Conservation (phyloP, 2,113 vertebrate species). For the Pollimyrus isidori region DNA sequence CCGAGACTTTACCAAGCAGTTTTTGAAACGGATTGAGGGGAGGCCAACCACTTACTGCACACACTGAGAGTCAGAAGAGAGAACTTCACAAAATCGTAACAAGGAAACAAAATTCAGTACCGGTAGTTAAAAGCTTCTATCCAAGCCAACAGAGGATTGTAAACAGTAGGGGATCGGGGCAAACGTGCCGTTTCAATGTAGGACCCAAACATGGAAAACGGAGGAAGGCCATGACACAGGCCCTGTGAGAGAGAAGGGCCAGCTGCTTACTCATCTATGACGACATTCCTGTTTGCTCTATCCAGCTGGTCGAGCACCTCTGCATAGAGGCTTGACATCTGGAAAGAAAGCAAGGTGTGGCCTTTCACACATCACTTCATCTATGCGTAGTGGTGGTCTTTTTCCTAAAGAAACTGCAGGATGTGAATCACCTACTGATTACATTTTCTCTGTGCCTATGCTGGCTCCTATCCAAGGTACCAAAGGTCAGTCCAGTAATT, state of each 20-base stretch:
- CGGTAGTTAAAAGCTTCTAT: neutral
- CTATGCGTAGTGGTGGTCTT: neutral
- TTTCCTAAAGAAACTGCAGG: neutral
- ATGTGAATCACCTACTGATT: neutral
- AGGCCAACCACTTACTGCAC: neutral
- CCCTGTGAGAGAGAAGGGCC: too few relatives aligned
- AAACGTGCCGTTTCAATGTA: neutral
- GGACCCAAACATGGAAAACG: constrained; percentile 46
- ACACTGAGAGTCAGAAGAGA: neutral
- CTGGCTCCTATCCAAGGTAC: neutral
- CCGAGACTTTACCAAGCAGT: neutral
- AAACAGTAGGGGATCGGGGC: neutral
- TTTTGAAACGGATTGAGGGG: neutral
- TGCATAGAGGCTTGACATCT: constrained; percentile 74
- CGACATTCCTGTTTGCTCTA: constrained; percentile 53
- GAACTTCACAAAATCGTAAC: neutral
- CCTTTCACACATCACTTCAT: neutral
- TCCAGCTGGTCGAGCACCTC: constrained; percentile 71
- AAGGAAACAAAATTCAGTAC: neutral
- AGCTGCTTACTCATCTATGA: constrained; percentile 48
- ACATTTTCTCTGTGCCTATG: neutral
- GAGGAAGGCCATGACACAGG: constrained; percentile 40
- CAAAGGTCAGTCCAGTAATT: neutral
- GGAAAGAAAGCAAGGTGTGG: constrained; percentile 27
- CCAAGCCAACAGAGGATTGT: neutral